Percentiles rank a stretch among this genome's conserved stretches.
Conservation (phyloP, 92 coral and sea anemone species). For the Galaxea fascicularis region DNA sequence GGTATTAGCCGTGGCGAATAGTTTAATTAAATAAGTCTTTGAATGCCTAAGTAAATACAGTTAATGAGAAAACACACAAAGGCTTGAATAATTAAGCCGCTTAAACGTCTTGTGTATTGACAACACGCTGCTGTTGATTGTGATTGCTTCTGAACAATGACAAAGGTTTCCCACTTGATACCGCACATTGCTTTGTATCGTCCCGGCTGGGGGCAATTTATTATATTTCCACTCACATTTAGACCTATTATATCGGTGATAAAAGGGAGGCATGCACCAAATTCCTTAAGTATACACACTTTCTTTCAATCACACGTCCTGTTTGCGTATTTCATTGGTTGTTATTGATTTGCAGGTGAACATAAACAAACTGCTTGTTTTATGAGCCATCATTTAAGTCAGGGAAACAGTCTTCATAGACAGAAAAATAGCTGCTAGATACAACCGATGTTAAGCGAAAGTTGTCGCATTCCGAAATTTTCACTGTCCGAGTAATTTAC, state of each 20-base stretch:
- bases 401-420: neutral
- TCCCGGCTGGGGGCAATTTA: conserved; percentile 83
- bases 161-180: conserved; percentile 60
- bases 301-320: neutral
- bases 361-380: neutral
- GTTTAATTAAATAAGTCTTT: conserved; percentile 90
- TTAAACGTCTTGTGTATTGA: conserved; percentile 51
- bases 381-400: neutral
- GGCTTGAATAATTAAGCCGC: conserved; percentile 55
- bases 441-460: neutral
- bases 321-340: neutral
- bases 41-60: conserved; percentile 95
- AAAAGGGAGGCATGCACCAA: conserved; percentile 44
- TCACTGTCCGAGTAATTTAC: neutral
- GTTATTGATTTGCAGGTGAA: neutral
- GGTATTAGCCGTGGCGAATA: conserved; percentile 51
- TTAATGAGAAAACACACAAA: conserved; percentile 91
- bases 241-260: conserved; percentile 45
- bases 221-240: conserved; percentile 39
- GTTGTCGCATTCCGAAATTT: neutral
- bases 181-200: conserved; percentile 49
- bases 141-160: conserved; percentile 55
- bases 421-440: neutral
- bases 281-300: conserved; percentile 36
- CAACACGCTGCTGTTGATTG: conserved; percentile 38